phyloP scores from a whole-genome alignment of 2,797 vertebrate species.

The Ispidina picta region DNA sequence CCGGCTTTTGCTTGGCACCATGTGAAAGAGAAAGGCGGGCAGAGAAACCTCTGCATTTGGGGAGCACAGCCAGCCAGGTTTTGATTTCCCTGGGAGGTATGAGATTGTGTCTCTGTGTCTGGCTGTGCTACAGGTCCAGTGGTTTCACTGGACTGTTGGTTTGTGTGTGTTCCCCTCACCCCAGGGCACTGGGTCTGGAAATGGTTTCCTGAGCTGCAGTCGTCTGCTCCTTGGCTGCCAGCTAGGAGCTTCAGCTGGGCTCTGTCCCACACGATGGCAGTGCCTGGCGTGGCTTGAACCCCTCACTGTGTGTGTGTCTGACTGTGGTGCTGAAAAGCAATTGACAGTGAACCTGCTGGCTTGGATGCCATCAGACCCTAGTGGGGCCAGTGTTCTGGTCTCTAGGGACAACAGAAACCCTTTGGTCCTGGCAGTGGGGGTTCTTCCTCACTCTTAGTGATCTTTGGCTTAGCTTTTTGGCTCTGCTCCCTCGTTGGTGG shows the following conservation, averaged over 20 bases:
- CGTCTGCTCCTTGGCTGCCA: neutral
- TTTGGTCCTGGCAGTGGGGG: neutral
- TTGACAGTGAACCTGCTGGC: neutral
- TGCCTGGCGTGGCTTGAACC: neutral
- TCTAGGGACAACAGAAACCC: neutral
- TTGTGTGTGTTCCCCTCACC: too few species aligned
- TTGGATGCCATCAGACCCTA: neutral
- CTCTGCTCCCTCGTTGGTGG: neutral
- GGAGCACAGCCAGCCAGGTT: neutral
- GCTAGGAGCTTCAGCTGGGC: neutral
- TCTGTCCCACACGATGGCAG: neutral
- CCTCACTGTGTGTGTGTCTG: neutral
- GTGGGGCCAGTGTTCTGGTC: neutral
- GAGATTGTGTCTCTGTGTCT: neutral
- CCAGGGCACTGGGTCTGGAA: too few species aligned
- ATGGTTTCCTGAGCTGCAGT: neutral
- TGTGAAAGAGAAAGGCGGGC: neutral
- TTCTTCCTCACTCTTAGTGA: neutral
- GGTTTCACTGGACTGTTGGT: neutral
- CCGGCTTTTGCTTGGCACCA: neutral
- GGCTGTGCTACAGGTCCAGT: rapidly evolving
- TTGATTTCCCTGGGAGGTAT: neutral
- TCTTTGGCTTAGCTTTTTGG: neutral
- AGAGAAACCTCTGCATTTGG: rapidly evolving
- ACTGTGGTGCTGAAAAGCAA: neutral